Conservation (phyloP, 2,888 invertebrate genomes). For the Macrosiphum euphorbiae region DNA sequence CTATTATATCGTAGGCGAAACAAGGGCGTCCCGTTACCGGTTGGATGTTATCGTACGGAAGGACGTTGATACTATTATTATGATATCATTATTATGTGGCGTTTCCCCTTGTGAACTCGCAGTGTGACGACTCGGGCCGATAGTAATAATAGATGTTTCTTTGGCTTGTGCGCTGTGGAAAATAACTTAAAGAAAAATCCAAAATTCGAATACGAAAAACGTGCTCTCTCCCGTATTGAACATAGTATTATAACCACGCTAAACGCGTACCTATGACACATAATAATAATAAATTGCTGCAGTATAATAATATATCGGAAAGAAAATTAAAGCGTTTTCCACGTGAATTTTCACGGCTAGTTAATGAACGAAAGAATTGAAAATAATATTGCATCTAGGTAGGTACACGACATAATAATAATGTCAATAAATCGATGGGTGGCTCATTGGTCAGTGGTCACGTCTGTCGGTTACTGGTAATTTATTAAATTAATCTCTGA, state of each 20-base stretch:
- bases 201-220: not conserved
- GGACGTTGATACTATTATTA: conserved; percentile 37
- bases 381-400: not conserved
- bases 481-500: not conserved
- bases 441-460: not conserved
- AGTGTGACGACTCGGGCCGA: not conserved
- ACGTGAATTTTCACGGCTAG: not conserved
- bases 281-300: not conserved
- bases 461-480: not conserved
- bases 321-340: not conserved
- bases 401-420: not conserved
- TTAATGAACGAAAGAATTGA: not conserved
- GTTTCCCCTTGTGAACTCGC: not conserved
- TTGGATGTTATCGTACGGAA: conserved; percentile 57
- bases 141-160: not conserved
- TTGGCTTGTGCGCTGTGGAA: not conserved
- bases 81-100: not conserved
- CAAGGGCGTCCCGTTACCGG: conserved; percentile 63
- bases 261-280: not conserved
- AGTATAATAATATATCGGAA: not conserved
- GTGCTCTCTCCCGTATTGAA: not conserved
- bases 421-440: not conserved
- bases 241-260: not conserved
- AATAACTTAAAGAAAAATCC: not conserved
- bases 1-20: conserved; percentile 45